These are phyloP conservation scores for Odocoileus virginianus DNA, from an alignment of 2,113 vertebrate species.

Conservation along the genomic window DNA sequence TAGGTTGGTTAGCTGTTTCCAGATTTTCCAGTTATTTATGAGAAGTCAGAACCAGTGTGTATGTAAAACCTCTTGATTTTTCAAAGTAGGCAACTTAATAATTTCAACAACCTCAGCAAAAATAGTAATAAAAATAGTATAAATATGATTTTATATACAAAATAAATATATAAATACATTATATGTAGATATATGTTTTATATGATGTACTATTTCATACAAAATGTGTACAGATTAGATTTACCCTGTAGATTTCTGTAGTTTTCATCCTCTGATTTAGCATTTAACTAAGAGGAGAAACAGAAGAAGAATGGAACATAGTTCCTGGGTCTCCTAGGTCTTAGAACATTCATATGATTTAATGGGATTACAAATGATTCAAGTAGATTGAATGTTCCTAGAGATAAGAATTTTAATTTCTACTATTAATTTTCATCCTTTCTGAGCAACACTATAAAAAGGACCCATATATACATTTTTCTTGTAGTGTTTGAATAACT, in stretches of 20 bases:
- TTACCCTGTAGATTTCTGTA: not conserved
- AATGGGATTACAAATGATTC: constrained; percentile 5
- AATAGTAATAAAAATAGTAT: not conserved
- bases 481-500: not conserved
- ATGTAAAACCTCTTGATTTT: not conserved
- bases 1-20: not conserved
- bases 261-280: not conserved
- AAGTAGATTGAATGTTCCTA: not conserved
- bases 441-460: not conserved
- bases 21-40: not conserved
- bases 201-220: not conserved
- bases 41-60: not conserved
- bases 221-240: not conserved
- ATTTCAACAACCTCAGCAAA: not conserved
- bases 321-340: not conserved
- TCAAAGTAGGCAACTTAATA: not conserved
- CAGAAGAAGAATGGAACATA: not conserved
- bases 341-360: not conserved
- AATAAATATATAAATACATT: not conserved
- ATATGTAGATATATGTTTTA: not conserved
- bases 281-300: not conserved
- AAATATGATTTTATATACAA: not conserved
- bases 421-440: constrained; percentile 29
- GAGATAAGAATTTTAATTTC: not conserved
- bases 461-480: not conserved